Conservation (phyloP, 2,888 invertebrate genomes). For the Tetranychus truncatus region DNA sequence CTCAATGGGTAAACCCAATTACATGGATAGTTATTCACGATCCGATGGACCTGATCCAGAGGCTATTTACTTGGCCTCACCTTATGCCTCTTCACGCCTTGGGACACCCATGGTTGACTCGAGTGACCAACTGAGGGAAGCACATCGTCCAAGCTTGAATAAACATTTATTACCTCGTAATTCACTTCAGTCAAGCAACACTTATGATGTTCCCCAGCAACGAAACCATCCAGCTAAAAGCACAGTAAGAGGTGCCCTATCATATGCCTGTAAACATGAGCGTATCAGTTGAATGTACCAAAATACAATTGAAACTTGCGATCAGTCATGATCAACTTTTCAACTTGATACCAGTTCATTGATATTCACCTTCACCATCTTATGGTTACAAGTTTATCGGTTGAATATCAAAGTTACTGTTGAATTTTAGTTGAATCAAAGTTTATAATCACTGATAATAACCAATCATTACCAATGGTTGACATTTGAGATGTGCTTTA, state of each 20-base stretch:
- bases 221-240: slow-evolving; percentile 5
- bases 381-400: no score
- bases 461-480: no score
- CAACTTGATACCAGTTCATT: no score
- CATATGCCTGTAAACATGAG: background rate
- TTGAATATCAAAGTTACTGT: no score
- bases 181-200: slow-evolving; percentile 3
- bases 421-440: no score
- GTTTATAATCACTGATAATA: no score
- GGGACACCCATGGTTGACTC: background rate
- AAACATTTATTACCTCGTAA: slow-evolving; percentile 2
- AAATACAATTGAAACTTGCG: no score
- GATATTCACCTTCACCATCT: no score
- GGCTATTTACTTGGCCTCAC: slow-evolving; percentile 6
- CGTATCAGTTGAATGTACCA: background rate
- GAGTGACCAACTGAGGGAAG: background rate
- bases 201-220: slow-evolving; percentile 10
- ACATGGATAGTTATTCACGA: slow-evolving; percentile 5
- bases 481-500: no score
- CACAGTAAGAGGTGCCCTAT: slow-evolving; percentile 1
- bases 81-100: slow-evolving; percentile 9
- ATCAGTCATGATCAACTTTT: no score
- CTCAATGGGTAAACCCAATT: background rate
- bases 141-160: background rate
- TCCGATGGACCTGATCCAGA: background rate